These are phyloP conservation scores for Ia io DNA, from an alignment of 2,113 vertebrate species.

Conservation along the genomic window DNA sequence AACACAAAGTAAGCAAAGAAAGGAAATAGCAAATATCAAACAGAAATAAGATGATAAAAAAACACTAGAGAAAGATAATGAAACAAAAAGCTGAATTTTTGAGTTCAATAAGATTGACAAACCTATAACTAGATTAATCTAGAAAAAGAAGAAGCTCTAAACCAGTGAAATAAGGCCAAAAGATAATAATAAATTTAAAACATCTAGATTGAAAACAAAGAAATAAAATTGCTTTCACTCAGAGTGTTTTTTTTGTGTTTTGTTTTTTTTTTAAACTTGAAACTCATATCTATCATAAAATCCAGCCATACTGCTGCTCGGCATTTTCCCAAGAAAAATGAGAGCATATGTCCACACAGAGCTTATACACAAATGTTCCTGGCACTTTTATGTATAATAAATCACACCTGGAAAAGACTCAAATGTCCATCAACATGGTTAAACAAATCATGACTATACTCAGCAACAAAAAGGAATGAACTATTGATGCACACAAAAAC, in stretches of 20 bases:
- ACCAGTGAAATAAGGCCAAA: not conserved
- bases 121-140: not conserved
- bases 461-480: not conserved
- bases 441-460: not conserved
- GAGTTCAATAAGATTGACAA: not conserved
- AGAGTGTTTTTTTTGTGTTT: no score
- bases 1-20: not conserved
- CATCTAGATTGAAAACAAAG: not conserved
- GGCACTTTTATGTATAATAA: not conserved
- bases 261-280: not conserved
- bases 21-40: not conserved
- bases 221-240: not conserved
- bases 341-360: not conserved
- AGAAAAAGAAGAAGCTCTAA: not conserved
- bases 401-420: not conserved
- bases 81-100: not conserved
- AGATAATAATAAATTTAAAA: not conserved
- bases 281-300: not conserved
- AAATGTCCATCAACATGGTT: not conserved
- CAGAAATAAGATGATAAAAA: not conserved
- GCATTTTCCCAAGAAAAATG: not conserved
- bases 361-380: no score
- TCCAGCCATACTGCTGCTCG: not conserved
- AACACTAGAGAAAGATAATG: not conserved
- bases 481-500: not conserved